Evolutionary conservation across 2,797 vertebrate species (phyloP).

Genomic region (Fringilla coelebs): DNA sequence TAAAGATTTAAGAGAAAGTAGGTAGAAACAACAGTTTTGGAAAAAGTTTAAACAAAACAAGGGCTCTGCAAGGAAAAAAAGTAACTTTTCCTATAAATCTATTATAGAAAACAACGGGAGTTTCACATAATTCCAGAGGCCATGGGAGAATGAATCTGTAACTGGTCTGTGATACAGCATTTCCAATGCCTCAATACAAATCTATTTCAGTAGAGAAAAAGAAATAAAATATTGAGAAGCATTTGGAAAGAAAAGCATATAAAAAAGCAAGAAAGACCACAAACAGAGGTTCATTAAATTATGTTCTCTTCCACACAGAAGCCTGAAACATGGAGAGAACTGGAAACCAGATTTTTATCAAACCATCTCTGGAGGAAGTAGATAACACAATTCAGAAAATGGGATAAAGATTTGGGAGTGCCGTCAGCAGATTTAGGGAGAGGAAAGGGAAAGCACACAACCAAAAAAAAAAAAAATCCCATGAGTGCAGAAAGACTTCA

Average conservation of each 20-base stretch:
- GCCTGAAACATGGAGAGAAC: background rate
- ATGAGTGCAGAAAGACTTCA: background rate
- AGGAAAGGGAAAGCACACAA: slow-evolving; percentile 47
- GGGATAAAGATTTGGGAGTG: slow-evolving; percentile 40
- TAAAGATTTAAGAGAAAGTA: background rate
- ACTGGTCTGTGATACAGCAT: background rate
- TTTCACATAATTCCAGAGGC: background rate
- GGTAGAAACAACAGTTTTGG: background rate
- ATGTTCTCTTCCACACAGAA: background rate
- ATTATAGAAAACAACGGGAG: background rate
- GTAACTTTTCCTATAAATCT: background rate
- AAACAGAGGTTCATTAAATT: background rate
- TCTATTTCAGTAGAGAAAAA: background rate
- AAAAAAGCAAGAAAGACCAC: background rate
- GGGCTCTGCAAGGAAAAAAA: background rate
- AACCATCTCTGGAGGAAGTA: slow-evolving; percentile 52
- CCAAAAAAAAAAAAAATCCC: background rate
- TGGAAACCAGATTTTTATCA: slow-evolving; percentile 61
- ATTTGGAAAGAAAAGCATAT: background rate
- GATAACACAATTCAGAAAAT: slow-evolving; percentile 53
- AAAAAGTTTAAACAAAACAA: background rate
- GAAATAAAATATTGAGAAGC: background rate
- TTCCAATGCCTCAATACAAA: background rate
- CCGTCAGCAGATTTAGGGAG: slow-evolving; percentile 33
- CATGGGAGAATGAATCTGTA: background rate